Evolutionary conservation across 2,113 vertebrate genomes (phyloP), one percentile per base, ranked within the genome.

Genomic region (Megalops atlanticus): DNA sequence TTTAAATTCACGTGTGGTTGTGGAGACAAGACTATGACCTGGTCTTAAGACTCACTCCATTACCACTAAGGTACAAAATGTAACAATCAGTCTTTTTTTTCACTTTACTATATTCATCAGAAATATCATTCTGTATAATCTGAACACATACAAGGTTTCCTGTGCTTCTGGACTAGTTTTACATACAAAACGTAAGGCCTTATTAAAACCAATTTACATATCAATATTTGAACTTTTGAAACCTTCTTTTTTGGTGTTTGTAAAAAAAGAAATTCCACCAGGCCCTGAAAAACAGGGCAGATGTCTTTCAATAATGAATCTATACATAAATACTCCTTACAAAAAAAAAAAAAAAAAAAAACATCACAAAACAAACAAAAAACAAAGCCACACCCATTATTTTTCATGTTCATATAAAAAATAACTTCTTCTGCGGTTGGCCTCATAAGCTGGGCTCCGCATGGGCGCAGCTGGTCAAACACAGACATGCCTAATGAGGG

Each of bases 271-370:
- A 94, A 64, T 27, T 86, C 91, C 82, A 88, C 85, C 84, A 82
- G 86, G 89, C 91, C 91, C 90, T 89, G 89, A 87, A 93, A 92
- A 94, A 91, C 89, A 91, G 91, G 88, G 91, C 83, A 12, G 33
- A 84, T 88, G 88, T 80, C 24, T 81, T 90, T 88, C 85, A 88
- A 89, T 89, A 89, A 89, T 88, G 83, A 91, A 91, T 91, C 88
- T 91, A 86, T 95, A 95, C 92, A 94, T 92, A 92, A 92, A 95
- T 92, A 94, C 91, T 91, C 88, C 88, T 91, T 93, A 93, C 89
- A 93, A 93, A 93, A 93, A 89, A 86, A 86, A 84, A 89, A 76
- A 90, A 86, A 84, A 89, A 76, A 90, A 88, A 85, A 89, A 89
- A 79, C 81, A 86, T 80, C 64, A 77, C 68, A 14, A 74, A 82